Conservation (phyloP, 2,888 invertebrate species). For the Allophyes oxyacanthae region DNA sequence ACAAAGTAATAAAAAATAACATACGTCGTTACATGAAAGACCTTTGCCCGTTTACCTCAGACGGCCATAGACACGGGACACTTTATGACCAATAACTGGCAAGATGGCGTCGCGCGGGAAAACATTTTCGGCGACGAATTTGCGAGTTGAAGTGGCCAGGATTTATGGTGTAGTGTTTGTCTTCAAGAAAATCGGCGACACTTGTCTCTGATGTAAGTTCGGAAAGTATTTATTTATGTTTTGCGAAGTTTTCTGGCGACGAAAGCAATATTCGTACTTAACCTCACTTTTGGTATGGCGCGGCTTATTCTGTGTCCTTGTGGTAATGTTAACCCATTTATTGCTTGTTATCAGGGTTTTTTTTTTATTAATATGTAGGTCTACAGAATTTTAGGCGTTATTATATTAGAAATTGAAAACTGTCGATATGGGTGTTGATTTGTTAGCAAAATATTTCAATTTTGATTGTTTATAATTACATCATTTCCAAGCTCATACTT, state of each 20-base stretch:
- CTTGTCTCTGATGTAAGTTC: constrained; percentile 43
- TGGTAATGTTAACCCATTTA: constrained; percentile 25
- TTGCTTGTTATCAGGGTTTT: constrained; percentile 28
- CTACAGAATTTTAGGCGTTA: not conserved
- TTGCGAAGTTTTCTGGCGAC: constrained; percentile 52
- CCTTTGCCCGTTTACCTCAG: constrained; percentile 51
- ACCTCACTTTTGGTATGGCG: constrained; percentile 28
- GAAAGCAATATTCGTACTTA: constrained; percentile 42
- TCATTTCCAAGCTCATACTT: no score
- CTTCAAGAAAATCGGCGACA: constrained; percentile 53
- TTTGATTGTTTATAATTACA: no score
- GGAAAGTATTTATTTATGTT: constrained; percentile 57
- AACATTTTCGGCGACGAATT: constrained; percentile 66
- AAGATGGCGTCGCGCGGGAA: constrained; percentile 72
- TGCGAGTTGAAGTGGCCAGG: constrained; percentile 55
- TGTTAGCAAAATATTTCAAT: no score
- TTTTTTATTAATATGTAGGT: constrained; percentile 6
- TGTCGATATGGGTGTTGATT: no score
- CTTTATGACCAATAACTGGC: constrained; percentile 76
- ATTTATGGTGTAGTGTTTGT: constrained; percentile 61
- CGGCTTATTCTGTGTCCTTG: constrained; percentile 18
- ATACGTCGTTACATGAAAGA: constrained; percentile 43
- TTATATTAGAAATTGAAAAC: not conserved
- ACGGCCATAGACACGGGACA: constrained; percentile 50
- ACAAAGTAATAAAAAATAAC: constrained; percentile 49